Conservation (phyloP, 2,797 vertebrate species). For the Momotus momota region DNA sequence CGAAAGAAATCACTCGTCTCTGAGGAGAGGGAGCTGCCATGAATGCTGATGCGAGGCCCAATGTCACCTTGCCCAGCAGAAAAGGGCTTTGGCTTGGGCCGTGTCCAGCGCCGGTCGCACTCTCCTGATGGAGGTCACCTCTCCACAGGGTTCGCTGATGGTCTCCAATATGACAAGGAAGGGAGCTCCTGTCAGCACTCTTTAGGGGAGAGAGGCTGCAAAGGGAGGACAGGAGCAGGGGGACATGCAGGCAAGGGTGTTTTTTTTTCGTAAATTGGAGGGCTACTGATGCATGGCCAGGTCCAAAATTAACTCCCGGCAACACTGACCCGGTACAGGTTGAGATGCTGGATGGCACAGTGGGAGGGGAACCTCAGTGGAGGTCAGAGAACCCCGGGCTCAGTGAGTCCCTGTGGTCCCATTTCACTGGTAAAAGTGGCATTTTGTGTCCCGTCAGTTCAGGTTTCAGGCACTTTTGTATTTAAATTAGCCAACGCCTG, state of each 20-base stretch:
- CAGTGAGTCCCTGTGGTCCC: fast-evolving
- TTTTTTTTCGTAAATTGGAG: not conserved
- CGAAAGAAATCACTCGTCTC: slow-evolving; percentile 93
- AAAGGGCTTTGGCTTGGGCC: slow-evolving; percentile 73
- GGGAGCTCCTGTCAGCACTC: slow-evolving; percentile 70
- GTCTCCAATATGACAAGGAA: slow-evolving; percentile 70
- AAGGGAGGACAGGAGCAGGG: slow-evolving; percentile 26
- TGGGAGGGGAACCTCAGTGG: not conserved
- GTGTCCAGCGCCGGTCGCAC: slow-evolving; percentile 56
- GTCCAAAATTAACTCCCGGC: not conserved
- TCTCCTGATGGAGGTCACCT: slow-evolving; percentile 79
- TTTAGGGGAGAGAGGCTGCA: slow-evolving; percentile 31
- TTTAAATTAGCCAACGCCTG: not conserved
- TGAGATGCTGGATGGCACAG: fast-evolving
- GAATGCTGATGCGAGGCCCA: slow-evolving; percentile 91
- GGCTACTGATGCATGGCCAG: not conserved
- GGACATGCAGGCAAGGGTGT: slow-evolving; percentile 3
- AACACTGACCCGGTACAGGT: not conserved
- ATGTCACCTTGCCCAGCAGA: slow-evolving; percentile 93
- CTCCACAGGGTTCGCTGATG: slow-evolving; percentile 71
- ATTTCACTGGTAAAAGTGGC: fast-evolving
- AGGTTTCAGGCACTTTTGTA: not conserved
- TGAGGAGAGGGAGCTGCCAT: slow-evolving; percentile 84
- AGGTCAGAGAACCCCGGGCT: not conserved
- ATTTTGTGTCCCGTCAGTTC: fast-evolving